A percentile compares a stretch with the other conserved stretches of the same genome.
Conservation (phyloP, 2,797 vertebrate species). For the Pangasius djambal region DNA sequence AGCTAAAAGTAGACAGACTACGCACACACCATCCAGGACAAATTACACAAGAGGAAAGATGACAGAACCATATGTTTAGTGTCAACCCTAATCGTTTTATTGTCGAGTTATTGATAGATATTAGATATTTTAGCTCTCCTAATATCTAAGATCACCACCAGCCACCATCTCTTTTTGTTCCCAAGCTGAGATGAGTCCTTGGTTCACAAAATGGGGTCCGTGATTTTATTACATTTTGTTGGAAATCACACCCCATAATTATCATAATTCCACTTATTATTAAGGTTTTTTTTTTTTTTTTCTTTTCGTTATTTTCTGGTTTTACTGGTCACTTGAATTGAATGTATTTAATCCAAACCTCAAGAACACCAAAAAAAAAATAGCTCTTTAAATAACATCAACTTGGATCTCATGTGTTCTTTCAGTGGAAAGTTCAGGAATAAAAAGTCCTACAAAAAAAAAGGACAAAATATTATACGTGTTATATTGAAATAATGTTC, state of each 20-base stretch:
- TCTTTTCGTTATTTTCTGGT: neutral
- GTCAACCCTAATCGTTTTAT: neutral
- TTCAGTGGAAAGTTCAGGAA: no score
- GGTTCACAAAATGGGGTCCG: neutral
- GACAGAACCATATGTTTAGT: neutral
- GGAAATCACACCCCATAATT: neutral
- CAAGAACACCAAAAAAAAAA: neutral
- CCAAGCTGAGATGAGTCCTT: neutral
- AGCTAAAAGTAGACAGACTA: neutral
- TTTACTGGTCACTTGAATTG: neutral
- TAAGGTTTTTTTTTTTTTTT: neutral
- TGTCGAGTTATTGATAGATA: no score
- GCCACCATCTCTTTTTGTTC: no score
- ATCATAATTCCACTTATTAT: neutral
- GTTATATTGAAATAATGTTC: no score
- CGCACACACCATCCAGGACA: no score
- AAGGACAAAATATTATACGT: no score
- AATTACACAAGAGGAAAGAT: neutral
- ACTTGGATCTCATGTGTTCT: neutral
- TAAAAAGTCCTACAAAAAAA: no score
- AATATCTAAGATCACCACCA: neutral
- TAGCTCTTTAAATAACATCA: neutral
- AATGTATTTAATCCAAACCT: neutral
- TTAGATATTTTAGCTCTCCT: neutral
- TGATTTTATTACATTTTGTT: neutral